Evolutionary conservation across 2,797 vertebrate species (phyloP).

Genomic region (Percopsis omiscomaycus): DNA sequence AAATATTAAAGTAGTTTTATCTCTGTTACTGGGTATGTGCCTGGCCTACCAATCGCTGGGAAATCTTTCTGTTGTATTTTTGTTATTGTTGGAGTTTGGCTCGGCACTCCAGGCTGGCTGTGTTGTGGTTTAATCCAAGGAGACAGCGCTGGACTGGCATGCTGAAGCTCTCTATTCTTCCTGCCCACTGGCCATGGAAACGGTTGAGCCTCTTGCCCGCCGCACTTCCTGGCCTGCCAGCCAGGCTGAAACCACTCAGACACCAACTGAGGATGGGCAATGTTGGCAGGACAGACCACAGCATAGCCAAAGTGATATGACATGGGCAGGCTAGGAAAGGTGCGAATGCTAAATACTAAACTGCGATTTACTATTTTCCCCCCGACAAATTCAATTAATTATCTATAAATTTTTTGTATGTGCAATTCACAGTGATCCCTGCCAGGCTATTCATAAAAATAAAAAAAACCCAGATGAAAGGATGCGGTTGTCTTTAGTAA

Average conservation of each 20-base stretch:
- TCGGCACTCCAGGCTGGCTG: slow-evolving; percentile 20
- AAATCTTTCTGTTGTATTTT: slow-evolving; percentile 24
- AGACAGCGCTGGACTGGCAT: slow-evolving; percentile 36
- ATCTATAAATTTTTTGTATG: too few relatives aligned
- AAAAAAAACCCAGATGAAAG: background rate
- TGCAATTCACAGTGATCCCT: too few relatives aligned
- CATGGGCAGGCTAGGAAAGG: background rate
- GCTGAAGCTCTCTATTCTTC: slow-evolving; percentile 50
- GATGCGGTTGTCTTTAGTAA: background rate
- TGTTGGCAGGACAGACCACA: too few relatives aligned
- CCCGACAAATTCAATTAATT: too few relatives aligned
- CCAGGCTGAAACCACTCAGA: background rate
- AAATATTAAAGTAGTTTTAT: too few relatives aligned
- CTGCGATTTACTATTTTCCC: too few relatives aligned
- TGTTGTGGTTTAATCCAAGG: slow-evolving; percentile 32
- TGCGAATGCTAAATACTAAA: too few relatives aligned
- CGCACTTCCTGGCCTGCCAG: slow-evolving; percentile 8
- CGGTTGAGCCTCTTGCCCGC: slow-evolving; percentile 21
- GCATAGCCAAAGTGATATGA: background rate
- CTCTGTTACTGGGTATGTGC: background rate
- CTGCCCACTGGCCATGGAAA: slow-evolving; percentile 43
- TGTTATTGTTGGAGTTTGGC: slow-evolving; percentile 19
- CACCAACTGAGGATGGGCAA: background rate
- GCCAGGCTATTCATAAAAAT: background rate
- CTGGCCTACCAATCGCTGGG: slow-evolving; percentile 13